A percentile compares a stretch with the other conserved stretches of the same genome.
Conservation (phyloP, 2,888 invertebrate species). For the Tenthredo mesomela region DNA sequence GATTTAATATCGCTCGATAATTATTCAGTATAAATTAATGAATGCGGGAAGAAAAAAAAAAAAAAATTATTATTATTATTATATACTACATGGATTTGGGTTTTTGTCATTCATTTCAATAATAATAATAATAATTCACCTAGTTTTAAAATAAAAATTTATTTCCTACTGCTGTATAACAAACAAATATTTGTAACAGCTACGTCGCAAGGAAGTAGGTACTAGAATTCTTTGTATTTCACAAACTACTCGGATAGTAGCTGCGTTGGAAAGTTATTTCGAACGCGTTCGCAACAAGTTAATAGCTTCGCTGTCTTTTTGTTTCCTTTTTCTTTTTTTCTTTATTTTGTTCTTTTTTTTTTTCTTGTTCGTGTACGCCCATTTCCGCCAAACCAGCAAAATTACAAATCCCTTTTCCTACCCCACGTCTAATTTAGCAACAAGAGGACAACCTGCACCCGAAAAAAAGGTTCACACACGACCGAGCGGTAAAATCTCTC, state of each 20-base stretch:
- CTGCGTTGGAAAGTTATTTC: constrained; percentile 42
- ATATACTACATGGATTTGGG: neutral
- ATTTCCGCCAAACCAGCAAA: constrained; percentile 23
- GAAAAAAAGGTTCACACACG: constrained; percentile 6
- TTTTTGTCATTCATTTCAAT: neutral
- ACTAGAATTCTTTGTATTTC: neutral
- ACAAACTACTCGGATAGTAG: neutral
- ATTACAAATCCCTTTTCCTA: constrained; percentile 20
- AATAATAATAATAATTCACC: neutral
- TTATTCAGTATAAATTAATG: neutral
- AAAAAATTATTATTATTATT: too few relatives aligned
- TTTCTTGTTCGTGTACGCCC: neutral
- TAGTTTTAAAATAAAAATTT: neutral
- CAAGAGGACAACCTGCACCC: neutral
- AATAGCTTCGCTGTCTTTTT: constrained; percentile 33
- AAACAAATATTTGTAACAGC: neutral
- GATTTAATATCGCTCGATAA: neutral
- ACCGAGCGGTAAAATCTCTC: neutral
- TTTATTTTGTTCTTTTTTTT: neutral
- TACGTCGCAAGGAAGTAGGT: neutral
- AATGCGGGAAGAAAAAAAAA: neutral
- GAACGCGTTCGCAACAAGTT: constrained; percentile 35
- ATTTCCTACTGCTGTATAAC: too few relatives aligned
- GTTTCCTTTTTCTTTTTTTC: neutral
- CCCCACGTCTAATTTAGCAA: neutral